Conservation (phyloP, 2,113 vertebrate species). For the Lepisosteus oculatus region DNA sequence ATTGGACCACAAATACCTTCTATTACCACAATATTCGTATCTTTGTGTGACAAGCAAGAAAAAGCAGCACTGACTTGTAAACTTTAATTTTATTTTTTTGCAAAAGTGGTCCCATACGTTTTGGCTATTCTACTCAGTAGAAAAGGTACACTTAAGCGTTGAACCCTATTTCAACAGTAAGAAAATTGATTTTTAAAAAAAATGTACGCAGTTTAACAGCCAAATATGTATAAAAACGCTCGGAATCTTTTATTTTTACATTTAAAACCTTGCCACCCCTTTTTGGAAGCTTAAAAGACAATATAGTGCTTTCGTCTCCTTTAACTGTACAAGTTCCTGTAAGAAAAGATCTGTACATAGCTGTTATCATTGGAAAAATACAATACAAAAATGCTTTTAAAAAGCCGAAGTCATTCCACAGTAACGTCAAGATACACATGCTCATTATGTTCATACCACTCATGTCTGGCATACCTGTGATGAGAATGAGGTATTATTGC, state of each 20-base stretch:
- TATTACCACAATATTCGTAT: not conserved
- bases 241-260: constrained; percentile 66
- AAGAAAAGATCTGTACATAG: constrained; percentile 43
- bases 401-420: constrained; percentile 48
- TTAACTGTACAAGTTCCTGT: constrained; percentile 62
- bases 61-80: constrained; percentile 38
- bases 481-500: constrained; percentile 34
- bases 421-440: constrained; percentile 37
- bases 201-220: constrained; percentile 72
- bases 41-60: constrained; percentile 22
- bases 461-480: constrained; percentile 15
- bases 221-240: constrained; percentile 75
- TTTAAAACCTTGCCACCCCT: constrained; percentile 67
- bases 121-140: constrained; percentile 76
- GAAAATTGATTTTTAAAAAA: constrained; percentile 52
- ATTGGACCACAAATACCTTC: constrained; percentile 10
- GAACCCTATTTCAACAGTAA: constrained; percentile 53
- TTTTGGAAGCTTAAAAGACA: constrained; percentile 56
- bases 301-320: constrained; percentile 65
- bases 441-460: constrained; percentile 31
- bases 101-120: constrained; percentile 48
- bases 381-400: constrained; percentile 47
- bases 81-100: constrained; percentile 37
- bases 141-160: constrained; percentile 65
- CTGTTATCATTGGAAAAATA: constrained; percentile 48